These are phyloP conservation scores for Drosophila nr. perissopoda DNA, from an alignment of 2,888 invertebrate species.

Conservation along the genomic window DNA sequence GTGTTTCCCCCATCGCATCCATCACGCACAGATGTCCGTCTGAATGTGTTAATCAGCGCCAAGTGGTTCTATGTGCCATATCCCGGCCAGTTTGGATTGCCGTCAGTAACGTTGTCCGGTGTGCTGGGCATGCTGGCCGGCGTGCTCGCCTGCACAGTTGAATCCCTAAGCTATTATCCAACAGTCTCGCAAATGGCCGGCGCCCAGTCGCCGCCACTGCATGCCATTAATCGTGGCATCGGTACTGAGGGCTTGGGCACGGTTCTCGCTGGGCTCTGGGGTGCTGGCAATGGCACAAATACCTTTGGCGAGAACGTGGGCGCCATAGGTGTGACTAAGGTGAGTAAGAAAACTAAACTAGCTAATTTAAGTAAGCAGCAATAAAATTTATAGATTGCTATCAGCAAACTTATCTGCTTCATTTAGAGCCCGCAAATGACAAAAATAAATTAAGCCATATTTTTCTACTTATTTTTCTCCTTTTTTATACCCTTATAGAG, in stretches of 20 bases:
- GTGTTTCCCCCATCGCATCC: constrained; percentile 89
- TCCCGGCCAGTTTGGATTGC: constrained; percentile 92
- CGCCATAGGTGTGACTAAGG: constrained; percentile 94
- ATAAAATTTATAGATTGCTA: not conserved
- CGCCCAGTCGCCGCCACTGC: constrained; percentile 92
- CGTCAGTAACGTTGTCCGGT: constrained; percentile 89
- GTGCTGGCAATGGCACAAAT: constrained; percentile 93
- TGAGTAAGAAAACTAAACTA: constrained; percentile 73
- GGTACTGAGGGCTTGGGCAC: constrained; percentile 94
- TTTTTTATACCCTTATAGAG: no score
- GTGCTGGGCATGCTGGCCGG: constrained; percentile 92
- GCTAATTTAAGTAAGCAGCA: not conserved
- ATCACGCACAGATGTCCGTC: constrained; percentile 90
- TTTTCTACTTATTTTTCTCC: no score
- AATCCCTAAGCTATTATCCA: constrained; percentile 95
- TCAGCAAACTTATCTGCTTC: not conserved
- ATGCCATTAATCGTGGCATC: constrained; percentile 94
- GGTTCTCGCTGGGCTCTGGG: constrained; percentile 93
- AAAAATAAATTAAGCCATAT: not conserved
- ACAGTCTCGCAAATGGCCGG: constrained; percentile 94
- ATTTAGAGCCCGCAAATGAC: not conserved
- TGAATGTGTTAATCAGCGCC: constrained; percentile 89
- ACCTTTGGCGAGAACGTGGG: constrained; percentile 96
- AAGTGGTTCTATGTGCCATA: constrained; percentile 93
- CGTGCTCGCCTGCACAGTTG: constrained; percentile 91